phyloP scores from a whole-genome alignment of 2,113 vertebrate genomes.

The Mus spicilegus region DNA sequence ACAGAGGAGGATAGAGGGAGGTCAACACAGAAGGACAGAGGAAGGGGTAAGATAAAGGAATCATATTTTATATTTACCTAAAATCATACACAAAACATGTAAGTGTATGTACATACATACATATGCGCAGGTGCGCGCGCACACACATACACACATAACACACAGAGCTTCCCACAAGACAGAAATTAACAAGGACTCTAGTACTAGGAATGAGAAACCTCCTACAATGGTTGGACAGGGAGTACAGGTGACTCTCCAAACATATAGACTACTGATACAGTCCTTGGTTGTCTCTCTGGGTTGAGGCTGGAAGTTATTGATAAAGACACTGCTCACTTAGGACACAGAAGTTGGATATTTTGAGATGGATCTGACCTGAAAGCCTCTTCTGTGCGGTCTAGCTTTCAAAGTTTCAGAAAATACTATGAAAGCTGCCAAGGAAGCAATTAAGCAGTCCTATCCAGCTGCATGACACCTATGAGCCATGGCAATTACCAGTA shows the following conservation, averaged over 20 bases:
- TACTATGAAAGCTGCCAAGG: not conserved
- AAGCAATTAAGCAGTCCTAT: not conserved
- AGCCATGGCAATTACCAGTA: not conserved
- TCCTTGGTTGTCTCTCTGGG: not conserved
- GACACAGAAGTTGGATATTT: not conserved
- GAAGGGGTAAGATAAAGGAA: not conserved
- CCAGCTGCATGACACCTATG: not conserved
- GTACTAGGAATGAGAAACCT: not conserved
- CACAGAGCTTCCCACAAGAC: not conserved
- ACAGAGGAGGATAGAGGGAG: not conserved
- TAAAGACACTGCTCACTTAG: not conserved
- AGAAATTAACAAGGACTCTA: no score
- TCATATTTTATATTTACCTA: not conserved
- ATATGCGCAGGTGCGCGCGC: no score
- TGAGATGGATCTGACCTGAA: not conserved
- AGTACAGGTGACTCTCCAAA: not conserved
- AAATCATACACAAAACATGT: not conserved
- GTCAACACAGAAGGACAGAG: not conserved
- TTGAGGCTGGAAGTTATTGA: not conserved
- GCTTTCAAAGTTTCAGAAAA: not conserved
- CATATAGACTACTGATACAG: not conserved
- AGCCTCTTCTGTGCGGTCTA: not conserved
- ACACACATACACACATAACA: no score
- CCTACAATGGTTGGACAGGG: not conserved
- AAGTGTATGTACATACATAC: not conserved